Conservation (phyloP, 2,797 vertebrate genomes). For the Hephaestus fuliginosus region DNA sequence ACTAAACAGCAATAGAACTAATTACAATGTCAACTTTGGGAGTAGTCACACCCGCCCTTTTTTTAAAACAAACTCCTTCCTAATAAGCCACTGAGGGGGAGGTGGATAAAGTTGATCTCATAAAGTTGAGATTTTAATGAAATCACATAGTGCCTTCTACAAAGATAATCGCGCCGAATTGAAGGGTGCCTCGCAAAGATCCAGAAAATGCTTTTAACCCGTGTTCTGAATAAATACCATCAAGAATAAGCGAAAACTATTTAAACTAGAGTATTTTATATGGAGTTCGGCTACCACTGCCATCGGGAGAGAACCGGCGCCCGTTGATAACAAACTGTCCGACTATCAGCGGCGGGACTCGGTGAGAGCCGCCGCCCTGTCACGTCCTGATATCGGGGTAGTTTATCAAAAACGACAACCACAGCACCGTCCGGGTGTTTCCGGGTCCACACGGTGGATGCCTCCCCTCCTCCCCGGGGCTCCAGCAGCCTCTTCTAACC, state of each 20-base stretch:
- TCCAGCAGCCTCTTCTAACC: conserved; percentile 20
- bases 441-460: conserved; percentile 23
- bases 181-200: accelerated
- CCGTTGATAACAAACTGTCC: conserved; percentile 16
- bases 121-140: conserved; percentile 19
- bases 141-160: accelerated
- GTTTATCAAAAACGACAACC: background rate
- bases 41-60: conserved; percentile 4
- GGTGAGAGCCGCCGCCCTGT: background rate
- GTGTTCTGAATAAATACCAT: accelerated
- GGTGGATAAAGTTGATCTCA: background rate
- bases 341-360: background rate
- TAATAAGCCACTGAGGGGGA: background rate
- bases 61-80: conserved; percentile 6
- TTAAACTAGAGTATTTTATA: background rate
- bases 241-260: background rate
- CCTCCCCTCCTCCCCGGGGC: background rate
- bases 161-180: conserved; percentile 5
- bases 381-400: background rate
- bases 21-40: background rate
- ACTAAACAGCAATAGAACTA: background rate
- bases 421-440: conserved; percentile 2
- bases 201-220: accelerated
- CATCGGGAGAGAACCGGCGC: background rate
- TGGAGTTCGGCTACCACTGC: background rate